Evolutionary conservation across 2,888 invertebrate species (phyloP).

Genomic region (Drosophila formosana): DNA sequence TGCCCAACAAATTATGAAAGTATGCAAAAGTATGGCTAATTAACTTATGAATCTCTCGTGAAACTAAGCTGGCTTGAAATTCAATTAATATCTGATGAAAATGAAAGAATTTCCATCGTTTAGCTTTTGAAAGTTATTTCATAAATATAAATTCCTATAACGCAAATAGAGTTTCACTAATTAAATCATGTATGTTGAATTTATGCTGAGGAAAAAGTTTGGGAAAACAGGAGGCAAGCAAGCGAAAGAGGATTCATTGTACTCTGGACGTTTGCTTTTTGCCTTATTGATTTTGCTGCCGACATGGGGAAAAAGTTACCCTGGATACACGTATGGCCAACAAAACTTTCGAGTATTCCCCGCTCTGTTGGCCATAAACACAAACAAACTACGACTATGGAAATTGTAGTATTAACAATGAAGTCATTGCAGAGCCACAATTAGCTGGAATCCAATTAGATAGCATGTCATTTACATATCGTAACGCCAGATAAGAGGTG

Average conservation of each 20-base stretch:
- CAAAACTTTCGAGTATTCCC: constrained; percentile 8
- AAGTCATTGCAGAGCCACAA: constrained; percentile 43
- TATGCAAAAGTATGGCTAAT: constrained; percentile 18
- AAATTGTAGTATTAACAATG: constrained; percentile 42
- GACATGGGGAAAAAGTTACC: constrained; percentile 52
- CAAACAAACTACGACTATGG: constrained; percentile 16
- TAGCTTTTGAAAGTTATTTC: background rate
- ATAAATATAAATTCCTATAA: background rate
- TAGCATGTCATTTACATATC: constrained; percentile 28
- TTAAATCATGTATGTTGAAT: constrained; percentile 7
- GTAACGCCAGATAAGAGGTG: constrained; percentile 18
- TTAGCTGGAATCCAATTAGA: constrained; percentile 35
- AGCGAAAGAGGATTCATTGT: constrained; percentile 5
- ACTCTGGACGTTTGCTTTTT: constrained; percentile 2
- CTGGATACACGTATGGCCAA: constrained; percentile 47
- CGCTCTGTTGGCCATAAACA: constrained; percentile 30
- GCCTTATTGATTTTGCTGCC: constrained; percentile 52
- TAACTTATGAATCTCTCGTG: background rate
- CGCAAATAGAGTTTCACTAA: background rate
- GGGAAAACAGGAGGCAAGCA: background rate
- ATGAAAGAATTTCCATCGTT: background rate
- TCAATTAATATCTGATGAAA: background rate
- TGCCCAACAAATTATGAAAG: constrained; percentile 17
- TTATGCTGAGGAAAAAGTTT: constrained; percentile 1
- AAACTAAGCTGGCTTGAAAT: background rate